Conservation (phyloP, 1,140 invertebrate species). For the Orius insidiosus region DNA sequence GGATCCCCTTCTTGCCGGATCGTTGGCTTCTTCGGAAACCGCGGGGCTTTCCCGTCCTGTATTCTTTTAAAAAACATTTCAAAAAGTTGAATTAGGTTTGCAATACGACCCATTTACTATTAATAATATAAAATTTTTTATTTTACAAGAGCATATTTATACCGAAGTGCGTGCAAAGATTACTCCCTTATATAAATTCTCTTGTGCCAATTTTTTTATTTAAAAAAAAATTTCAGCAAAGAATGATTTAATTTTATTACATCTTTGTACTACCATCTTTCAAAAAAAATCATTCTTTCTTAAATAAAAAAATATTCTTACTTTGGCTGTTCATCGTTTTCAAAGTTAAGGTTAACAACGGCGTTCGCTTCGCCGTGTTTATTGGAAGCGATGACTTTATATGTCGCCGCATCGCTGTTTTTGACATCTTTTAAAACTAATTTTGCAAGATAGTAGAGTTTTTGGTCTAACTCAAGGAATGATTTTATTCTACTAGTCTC, state of each 20-base stretch:
- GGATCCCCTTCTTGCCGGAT: slow-evolving; percentile 88
- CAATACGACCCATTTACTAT: too few relatives aligned
- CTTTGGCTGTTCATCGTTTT: slow-evolving; percentile 55
- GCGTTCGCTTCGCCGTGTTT: slow-evolving; percentile 79
- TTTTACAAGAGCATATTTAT: too few relatives aligned
- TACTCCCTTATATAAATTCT: too few relatives aligned
- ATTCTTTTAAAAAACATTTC: slow-evolving; percentile 47
- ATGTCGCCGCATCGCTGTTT: slow-evolving; percentile 76
- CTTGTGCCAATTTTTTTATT: too few relatives aligned
- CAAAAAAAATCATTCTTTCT: too few relatives aligned
- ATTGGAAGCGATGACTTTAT: slow-evolving; percentile 83
- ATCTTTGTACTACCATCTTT: too few relatives aligned
- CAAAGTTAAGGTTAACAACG: slow-evolving; percentile 91
- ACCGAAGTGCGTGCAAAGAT: too few relatives aligned
- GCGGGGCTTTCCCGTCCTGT: slow-evolving; percentile 82
- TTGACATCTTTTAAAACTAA: slow-evolving; percentile 71
- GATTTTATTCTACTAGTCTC: slow-evolving; percentile 61
- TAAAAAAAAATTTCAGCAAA: too few relatives aligned
- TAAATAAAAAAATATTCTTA: slow-evolving; percentile 32
- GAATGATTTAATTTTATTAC: too few relatives aligned
- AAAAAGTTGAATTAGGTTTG: too few relatives aligned
- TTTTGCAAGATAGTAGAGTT: slow-evolving; percentile 70
- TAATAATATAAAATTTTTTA: too few relatives aligned
- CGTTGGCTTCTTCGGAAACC: slow-evolving; percentile 93
- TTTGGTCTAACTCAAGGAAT: slow-evolving; percentile 65